Evolutionary conservation across 2,888 invertebrate species (phyloP).

Genomic region (Rhingia campestris): DNA sequence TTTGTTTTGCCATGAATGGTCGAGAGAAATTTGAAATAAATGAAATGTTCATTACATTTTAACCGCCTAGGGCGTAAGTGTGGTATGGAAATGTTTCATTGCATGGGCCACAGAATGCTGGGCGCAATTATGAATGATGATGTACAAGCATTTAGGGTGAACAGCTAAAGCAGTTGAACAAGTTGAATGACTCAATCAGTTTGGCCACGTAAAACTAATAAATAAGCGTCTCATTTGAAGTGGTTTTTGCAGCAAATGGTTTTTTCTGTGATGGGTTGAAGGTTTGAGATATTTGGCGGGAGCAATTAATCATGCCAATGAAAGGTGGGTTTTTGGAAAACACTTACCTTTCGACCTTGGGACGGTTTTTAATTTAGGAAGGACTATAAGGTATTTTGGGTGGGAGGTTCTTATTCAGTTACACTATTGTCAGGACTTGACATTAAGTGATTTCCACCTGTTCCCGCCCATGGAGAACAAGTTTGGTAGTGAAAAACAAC

Average conservation of each 20-base stretch:
- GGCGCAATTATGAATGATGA: slow-evolving; percentile 13
- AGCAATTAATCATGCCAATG: slow-evolving; percentile 24
- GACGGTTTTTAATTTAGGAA: too few species aligned
- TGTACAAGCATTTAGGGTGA: slow-evolving; percentile 8
- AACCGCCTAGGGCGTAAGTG: slow-evolving; percentile 26
- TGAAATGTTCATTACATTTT: slow-evolving; percentile 21
- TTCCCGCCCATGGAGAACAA: too few species aligned
- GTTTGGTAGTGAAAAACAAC: too few species aligned
- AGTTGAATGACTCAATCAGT: slow-evolving; percentile 48
- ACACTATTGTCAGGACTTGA: too few species aligned
- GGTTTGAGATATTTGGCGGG: not conserved
- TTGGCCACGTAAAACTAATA: slow-evolving; percentile 26
- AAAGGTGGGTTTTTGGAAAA: not conserved
- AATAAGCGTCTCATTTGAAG: not conserved
- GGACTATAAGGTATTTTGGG: too few species aligned
- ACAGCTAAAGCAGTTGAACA: slow-evolving; percentile 27
- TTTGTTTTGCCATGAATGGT: not conserved
- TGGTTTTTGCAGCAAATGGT: not conserved
- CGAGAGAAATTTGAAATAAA: slow-evolving; percentile 17
- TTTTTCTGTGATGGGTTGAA: not conserved
- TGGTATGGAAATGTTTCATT: slow-evolving; percentile 28
- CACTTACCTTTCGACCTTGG: too few species aligned
- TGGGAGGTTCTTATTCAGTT: too few species aligned
- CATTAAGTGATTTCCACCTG: too few species aligned
- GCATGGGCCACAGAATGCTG: not conserved